Percentiles rank a stretch among this genome's conserved stretches.
Evolutionary conservation across 1,140 invertebrate genomes (phyloP).

Genomic region (Grapholita molesta): DNA sequence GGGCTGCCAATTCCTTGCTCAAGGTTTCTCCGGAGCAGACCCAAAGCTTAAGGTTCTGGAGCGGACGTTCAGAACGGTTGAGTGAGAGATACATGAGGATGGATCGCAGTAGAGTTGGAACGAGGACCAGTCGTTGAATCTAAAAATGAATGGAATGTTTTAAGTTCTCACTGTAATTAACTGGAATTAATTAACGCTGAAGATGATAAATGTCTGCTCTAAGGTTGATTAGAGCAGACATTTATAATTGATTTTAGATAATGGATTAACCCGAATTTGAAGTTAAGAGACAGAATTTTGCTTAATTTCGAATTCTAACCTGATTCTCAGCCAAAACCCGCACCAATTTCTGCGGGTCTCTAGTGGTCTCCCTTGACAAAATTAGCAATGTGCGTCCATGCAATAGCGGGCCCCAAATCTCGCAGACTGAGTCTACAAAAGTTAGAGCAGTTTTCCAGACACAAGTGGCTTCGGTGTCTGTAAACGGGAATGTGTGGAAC

Average conservation of each 20-base stretch:
- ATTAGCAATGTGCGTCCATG: conserved; percentile 84
- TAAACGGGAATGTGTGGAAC: conserved; percentile 87
- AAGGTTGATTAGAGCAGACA: too few relatives aligned
- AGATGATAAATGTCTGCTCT: too few relatives aligned
- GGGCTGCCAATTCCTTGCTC: conserved; percentile 80
- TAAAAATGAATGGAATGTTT: conserved; percentile 39
- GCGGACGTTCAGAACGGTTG: conserved; percentile 59
- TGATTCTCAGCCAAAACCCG: conserved; percentile 83
- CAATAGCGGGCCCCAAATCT: conserved; percentile 91
- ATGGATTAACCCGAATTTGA: too few relatives aligned
- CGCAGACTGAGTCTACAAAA: conserved; percentile 92
- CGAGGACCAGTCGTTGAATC: conserved; percentile 88
- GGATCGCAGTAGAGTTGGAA: conserved; percentile 89
- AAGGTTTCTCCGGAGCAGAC: conserved; percentile 91
- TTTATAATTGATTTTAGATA: too few relatives aligned
- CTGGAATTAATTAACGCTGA: too few relatives aligned
- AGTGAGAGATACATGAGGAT: conserved; percentile 85
- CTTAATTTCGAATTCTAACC: conserved; percentile 73
- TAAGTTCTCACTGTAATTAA: too few relatives aligned
- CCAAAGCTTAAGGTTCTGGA: conserved; percentile 85
- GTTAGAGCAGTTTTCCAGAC: conserved; percentile 93
- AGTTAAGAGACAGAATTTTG: too few relatives aligned
- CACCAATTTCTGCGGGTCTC: conserved; percentile 86
- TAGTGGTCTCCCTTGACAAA: conserved; percentile 83
- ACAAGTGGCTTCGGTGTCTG: conserved; percentile 81